phyloP scores from a whole-genome alignment of 2,797 vertebrate genomes.

The Etheostoma perlongum region DNA sequence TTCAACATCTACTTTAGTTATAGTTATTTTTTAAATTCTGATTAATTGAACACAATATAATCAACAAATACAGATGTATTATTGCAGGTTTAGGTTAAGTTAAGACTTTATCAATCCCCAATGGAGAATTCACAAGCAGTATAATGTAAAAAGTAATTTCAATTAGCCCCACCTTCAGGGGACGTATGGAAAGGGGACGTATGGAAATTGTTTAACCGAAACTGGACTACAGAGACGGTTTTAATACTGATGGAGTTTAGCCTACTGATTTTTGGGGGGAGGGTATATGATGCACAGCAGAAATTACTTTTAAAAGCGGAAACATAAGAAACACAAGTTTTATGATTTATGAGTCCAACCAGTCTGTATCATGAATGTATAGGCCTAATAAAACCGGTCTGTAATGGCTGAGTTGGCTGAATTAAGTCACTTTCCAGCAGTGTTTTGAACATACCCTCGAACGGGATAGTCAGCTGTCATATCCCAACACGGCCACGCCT shows the following conservation, averaged over 20 bases:
- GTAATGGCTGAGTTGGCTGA: no score
- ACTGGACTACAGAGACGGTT: background rate
- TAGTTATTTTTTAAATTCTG: background rate
- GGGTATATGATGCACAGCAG: background rate
- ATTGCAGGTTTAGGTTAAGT: background rate
- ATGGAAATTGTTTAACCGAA: background rate
- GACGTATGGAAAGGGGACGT: background rate
- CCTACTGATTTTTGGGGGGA: background rate
- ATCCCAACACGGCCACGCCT: background rate
- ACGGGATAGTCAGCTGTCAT: background rate
- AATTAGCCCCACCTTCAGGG: background rate
- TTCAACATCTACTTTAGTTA: background rate
- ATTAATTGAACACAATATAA: constrained; percentile 1
- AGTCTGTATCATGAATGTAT: no score
- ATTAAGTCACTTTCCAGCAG: background rate
- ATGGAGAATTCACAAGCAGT: background rate
- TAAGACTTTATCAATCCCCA: background rate
- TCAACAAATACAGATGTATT: background rate
- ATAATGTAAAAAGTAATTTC: background rate
- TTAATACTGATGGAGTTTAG: background rate
- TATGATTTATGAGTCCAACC: no score
- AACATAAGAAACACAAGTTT: background rate
- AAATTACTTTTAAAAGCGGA: background rate
- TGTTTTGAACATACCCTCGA: background rate
- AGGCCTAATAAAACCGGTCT: no score